A percentile compares a stretch with the other conserved stretches of the same genome.
phyloP scores from a whole-genome alignment of 2,888 invertebrate species.

The Xylophagus ater region DNA sequence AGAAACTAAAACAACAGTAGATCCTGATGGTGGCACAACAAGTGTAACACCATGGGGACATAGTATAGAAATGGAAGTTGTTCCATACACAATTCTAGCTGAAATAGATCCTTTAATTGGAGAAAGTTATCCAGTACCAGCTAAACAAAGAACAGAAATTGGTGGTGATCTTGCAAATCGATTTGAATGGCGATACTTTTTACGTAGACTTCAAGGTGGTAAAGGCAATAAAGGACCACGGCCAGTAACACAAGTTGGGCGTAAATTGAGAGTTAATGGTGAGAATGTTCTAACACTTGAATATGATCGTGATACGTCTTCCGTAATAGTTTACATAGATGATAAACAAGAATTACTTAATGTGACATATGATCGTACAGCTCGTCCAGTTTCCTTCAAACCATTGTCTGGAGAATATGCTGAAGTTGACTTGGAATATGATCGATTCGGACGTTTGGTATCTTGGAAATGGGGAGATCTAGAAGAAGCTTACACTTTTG shows the following conservation, averaged over 20 bases:
- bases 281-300: constrained; percentile 83
- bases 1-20: constrained; percentile 66
- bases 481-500: constrained; percentile 82
- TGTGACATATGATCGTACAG: constrained; percentile 76
- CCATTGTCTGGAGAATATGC: constrained; percentile 78
- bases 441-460: constrained; percentile 76
- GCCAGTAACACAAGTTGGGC: constrained; percentile 71
- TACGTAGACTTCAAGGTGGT: constrained; percentile 60
- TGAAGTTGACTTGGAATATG: constrained; percentile 84
- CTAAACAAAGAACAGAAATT: constrained; percentile 80
- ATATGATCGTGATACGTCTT: constrained; percentile 78
- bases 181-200: constrained; percentile 92
- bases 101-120: constrained; percentile 79
- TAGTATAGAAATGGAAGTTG: constrained; percentile 76
- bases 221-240: constrained; percentile 36
- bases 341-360: constrained; percentile 75
- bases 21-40: constrained; percentile 73
- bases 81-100: constrained; percentile 80
- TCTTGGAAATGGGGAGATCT: constrained; percentile 91
- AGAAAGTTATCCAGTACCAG: constrained; percentile 84
- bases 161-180: constrained; percentile 83
- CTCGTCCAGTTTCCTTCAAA: constrained; percentile 74
- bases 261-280: constrained; percentile 79
- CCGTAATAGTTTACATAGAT: constrained; percentile 77
- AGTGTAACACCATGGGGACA: constrained; percentile 79